Percentiles rank a stretch among this genome's conserved stretches.
phyloP scores from a whole-genome alignment of 2,888 invertebrate genomes.

The Parnassius glacialis region DNA sequence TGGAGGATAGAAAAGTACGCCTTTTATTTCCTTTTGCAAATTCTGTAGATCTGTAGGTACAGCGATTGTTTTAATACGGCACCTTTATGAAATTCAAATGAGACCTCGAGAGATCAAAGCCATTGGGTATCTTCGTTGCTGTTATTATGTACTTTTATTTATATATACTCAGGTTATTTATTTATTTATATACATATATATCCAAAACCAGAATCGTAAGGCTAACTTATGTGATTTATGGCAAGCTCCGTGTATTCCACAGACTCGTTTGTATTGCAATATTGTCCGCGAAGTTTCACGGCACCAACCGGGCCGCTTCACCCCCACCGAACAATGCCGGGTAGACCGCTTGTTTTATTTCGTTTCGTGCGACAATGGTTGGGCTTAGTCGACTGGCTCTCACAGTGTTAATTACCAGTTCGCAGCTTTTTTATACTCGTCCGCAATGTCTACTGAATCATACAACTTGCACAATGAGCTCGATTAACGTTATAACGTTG shows the following conservation, averaged over 20 bases:
- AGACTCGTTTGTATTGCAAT: constrained; percentile 56
- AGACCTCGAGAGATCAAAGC: constrained; percentile 39
- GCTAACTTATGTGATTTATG: constrained; percentile 66
- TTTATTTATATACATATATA: constrained; percentile 54
- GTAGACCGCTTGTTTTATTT: constrained; percentile 54
- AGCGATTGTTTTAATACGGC: constrained; percentile 58
- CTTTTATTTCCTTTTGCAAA: constrained; percentile 31
- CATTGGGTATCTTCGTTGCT: constrained; percentile 41
- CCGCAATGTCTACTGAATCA: constrained; percentile 49
- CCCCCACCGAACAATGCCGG: constrained; percentile 40
- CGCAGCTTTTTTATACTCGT: constrained; percentile 38
- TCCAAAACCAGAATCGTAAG: constrained; percentile 58
- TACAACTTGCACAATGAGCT: constrained; percentile 30
- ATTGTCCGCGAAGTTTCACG: constrained; percentile 52
- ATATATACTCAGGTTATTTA: constrained; percentile 26
- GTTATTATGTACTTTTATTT: constrained; percentile 40
- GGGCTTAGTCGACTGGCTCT: constrained; percentile 48
- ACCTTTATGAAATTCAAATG: constrained; percentile 68
- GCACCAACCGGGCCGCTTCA: constrained; percentile 38
- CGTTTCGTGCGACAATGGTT: constrained; percentile 46
- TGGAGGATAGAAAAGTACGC: constrained; percentile 19
- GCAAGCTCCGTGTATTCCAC: constrained; percentile 42
- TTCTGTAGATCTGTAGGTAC: constrained; percentile 40
- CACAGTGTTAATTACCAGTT: constrained; percentile 57
- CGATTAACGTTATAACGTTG: constrained; percentile 1